Base-by-base conservation (phyloP, 2,797 vertebrate genomes). In the Enteromius unitaeniatus region DNA sequence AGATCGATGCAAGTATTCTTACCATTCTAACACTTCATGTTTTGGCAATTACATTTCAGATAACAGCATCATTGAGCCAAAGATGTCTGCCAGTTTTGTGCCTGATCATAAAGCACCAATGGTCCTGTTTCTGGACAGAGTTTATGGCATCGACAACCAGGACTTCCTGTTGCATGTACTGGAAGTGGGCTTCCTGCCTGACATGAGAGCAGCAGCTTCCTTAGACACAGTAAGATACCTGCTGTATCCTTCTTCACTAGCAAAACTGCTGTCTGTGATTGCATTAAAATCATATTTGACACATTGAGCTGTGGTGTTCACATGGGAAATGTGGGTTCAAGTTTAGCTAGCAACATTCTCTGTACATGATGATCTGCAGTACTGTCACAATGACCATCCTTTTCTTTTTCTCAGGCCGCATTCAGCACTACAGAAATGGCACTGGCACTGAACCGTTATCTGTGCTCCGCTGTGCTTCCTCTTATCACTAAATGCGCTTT, bases 391-490 rank as follows among this genome's bases (percentile, higher is more conserved):
- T 37, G 23, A 58, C 23, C 1, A 28, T 45, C 19, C 23, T 53
- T 28, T 82, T 42, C 26, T 75, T 17, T 31, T 70, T 68, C 40
- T 8, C 91, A 98, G 97, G 96, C 93, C 13, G 93, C 97, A 0
- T 98, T 98, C 92, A 95, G 97, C 92, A 99, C 97, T 26, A 99
- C 97, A 6, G 98, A 99, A 92, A 99, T 99, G 97, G 97, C 97
- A 0, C 94, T 99, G 55, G 97, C 97, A 1, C 90, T 99, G 89
- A 99, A 99, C 90, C 96, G 97, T 0, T 99, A 99, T 92, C 94
- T 99, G 81, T 97, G 97, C 87, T 91, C 93, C 28, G 97, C 97
- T 0, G 97, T 99, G 86, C 90, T 99, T 88, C 98, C 97, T 0
- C 96, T 99, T 74, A 97, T 99, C 91, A 99, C 97, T 85, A 99